phyloP scores from a whole-genome alignment of 2,113 vertebrate genomes.

The Apodemus speciosus region DNA sequence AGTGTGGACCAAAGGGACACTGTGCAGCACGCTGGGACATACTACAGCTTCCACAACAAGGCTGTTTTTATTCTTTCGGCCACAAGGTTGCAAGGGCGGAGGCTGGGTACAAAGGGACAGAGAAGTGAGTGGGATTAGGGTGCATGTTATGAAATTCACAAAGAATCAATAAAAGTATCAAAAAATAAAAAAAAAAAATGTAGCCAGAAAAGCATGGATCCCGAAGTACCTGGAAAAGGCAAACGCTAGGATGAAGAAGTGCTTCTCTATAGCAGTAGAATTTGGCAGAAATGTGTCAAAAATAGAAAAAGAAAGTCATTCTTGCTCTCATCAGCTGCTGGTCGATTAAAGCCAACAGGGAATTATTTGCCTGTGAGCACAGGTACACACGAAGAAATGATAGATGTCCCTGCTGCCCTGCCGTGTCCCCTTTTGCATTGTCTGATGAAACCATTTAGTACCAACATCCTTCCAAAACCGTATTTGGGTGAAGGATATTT shows the following conservation, averaged over 20 bases:
- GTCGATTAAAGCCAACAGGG: not conserved
- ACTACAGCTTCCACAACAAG: not conserved
- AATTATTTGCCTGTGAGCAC: conserved; percentile 1
- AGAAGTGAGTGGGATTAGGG: not conserved
- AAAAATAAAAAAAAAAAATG: not conserved
- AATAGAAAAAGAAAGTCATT: not conserved
- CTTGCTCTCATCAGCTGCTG: not conserved
- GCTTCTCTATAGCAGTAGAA: not conserved
- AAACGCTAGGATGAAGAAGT: not conserved
- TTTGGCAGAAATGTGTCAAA: not conserved
- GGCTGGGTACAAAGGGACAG: not conserved
- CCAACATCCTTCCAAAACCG: not conserved
- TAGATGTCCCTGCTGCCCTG: not conserved
- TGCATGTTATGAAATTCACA: not conserved
- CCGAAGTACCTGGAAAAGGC: not conserved
- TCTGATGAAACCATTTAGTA: conserved; percentile 8
- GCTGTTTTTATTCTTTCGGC: not conserved
- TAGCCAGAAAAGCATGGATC: not conserved
- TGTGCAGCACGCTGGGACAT: not conserved
- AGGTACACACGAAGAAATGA: not conserved
- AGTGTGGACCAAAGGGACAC: not conserved
- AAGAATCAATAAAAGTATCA: not conserved
- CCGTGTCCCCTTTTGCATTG: not conserved
- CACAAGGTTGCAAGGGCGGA: not conserved
- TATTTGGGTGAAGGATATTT: not conserved